Base-by-base conservation (phyloP, 2,888 invertebrate species). In the Branchellion lobata region DNA sequence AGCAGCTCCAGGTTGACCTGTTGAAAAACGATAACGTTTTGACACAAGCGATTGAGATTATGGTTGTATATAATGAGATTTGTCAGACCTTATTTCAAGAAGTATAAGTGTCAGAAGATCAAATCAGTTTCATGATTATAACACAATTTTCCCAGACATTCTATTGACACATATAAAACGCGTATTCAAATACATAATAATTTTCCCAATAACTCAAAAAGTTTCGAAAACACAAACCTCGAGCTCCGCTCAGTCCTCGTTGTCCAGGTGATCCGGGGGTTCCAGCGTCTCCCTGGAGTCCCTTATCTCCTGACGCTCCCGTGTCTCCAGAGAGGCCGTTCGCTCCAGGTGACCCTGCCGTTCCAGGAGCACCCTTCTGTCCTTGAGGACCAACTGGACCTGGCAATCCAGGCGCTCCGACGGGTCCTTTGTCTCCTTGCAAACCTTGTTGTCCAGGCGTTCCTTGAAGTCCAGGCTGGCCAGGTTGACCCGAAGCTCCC, bases 401-500 rank as follows among this genome's bases (percentile, higher is more conserved):
- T 68, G 34, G 72, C 47, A 21, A 36, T 72, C 82, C 82, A n/a
- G 75, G n/a, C 29, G 57, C 47, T n/a, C 82, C 82, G 34, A 78
- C 65, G 8, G 8, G 21, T 29, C 81, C 81, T n/a, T 77, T 31
- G 11, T 57, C 74, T 51, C 80, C 81, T 57, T 33, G 36, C 24
- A 36, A 18, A 27, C 82, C 82, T 47, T 40, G 18, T 51, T 73
- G 72, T 72, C 82, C 82, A 21, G 73, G n/a, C 5, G 53, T 31
- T 40, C 82, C 82, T 21, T 47, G 34, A 31, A 68, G 34, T 27
- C 81, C 85, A 81, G 88, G 88, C 31, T 84, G 82, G 21, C 89
- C 89, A 51, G 86, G 83, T 83, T 86, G 86, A 29, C 89, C 89
- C 27, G 74, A 5, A 11, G 47, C 69, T 57, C 82, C 81, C 21